Percentiles rank a stretch among this genome's conserved stretches.
phyloP scores from a whole-genome alignment of 2,113 vertebrate genomes.

The Chiloscyllium plagiosum region DNA sequence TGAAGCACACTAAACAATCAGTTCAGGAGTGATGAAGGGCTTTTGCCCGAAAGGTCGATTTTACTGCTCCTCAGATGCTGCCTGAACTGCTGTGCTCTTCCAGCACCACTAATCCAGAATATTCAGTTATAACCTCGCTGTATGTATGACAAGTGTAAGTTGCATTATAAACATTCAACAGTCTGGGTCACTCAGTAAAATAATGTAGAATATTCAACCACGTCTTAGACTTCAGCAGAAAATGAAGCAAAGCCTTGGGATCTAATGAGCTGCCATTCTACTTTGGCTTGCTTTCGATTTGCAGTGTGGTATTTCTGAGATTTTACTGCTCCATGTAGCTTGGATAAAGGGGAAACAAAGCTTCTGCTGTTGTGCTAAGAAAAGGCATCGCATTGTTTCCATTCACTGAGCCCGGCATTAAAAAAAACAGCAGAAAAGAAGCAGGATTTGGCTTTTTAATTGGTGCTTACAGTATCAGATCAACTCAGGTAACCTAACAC shows the following conservation, averaged over 20 bases:
- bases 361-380: constrained; percentile 46
- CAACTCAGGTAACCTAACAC: constrained; percentile 46
- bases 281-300: not conserved
- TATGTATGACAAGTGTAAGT: not conserved
- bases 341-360: constrained; percentile 41
- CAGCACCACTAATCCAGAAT: not conserved
- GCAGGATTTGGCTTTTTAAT: constrained; percentile 43
- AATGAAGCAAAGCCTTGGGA: not conserved
- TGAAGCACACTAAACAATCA: no score
- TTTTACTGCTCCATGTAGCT: not conserved
- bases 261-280: constrained; percentile 9
- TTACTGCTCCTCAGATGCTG: no score
- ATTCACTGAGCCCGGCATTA: constrained; percentile 15
- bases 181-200: not conserved
- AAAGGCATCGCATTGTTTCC: constrained; percentile 43
- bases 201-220: no score
- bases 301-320: not conserved
- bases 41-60: no score
- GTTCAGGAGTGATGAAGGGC: no score
- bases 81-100: no score
- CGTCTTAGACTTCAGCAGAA: not conserved
- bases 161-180: not conserved
- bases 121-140: not conserved
- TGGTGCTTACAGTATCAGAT: constrained; percentile 39
- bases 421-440: constrained; percentile 41